Evolutionary conservation across 2,797 vertebrate species (phyloP).

Genomic region (Diceros bicornis): DNA sequence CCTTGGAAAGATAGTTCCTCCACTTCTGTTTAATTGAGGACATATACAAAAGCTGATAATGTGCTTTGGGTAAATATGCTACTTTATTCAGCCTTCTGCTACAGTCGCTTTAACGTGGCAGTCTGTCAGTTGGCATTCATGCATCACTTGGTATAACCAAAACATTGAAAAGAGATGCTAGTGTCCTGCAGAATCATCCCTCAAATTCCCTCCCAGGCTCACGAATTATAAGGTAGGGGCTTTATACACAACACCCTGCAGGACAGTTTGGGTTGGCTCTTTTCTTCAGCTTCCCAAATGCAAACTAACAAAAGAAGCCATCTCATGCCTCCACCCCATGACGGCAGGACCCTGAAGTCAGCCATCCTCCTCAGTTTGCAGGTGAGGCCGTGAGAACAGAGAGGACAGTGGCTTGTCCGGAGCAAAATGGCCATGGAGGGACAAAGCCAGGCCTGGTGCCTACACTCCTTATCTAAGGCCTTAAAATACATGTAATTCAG

Average conservation of each 20-base stretch:
- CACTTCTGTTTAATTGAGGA: background rate
- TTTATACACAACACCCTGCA: background rate
- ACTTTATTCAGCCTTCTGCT: background rate
- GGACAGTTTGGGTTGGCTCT: background rate
- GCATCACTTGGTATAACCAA: background rate
- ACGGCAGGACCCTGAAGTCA: background rate
- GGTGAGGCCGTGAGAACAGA: background rate
- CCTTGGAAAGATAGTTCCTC: background rate
- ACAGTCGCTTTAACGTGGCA: rapidly evolving
- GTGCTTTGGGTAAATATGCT: background rate
- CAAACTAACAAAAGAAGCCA: background rate
- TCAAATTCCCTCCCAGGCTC: background rate
- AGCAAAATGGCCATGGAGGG: background rate
- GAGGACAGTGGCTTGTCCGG: background rate
- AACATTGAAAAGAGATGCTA: background rate
- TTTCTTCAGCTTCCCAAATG: background rate
- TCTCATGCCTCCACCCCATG: background rate
- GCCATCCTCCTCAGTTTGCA: background rate
- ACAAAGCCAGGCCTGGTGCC: background rate
- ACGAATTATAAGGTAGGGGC: rapidly evolving
- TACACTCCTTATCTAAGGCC: background rate
- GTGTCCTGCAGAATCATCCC: too few relatives aligned
- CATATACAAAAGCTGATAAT: background rate
- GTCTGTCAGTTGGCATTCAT: background rate
- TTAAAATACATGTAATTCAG: background rate